These are phyloP conservation scores for Diadema setosum DNA, from an alignment of 35 echinoderm and acorn worm species.

Conservation along the genomic window DNA sequence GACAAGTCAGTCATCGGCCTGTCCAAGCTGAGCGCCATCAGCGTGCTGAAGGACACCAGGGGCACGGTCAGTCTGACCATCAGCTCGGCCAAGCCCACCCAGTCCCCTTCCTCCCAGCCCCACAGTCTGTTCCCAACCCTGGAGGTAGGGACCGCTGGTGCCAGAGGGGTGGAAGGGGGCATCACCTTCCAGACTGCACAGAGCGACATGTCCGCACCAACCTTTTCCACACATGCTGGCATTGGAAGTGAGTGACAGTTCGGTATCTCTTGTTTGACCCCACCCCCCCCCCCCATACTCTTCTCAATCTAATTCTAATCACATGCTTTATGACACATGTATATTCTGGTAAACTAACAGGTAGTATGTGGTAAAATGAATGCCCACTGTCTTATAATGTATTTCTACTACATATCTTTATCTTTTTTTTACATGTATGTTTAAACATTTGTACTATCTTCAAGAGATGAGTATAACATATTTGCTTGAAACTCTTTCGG, in stretches of 20 bases:
- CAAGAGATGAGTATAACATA: too few species aligned
- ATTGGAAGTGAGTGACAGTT: neutral
- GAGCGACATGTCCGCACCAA: neutral
- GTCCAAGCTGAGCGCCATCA: constrained; percentile 78
- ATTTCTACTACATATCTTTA: too few species aligned
- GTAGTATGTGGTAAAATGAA: too few species aligned
- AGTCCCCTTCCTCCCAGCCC: neutral
- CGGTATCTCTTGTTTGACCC: neutral
- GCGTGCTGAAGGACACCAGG: constrained; percentile 80
- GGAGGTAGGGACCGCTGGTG: neutral
- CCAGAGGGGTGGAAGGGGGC: neutral
- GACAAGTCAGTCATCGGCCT: constrained; percentile 66
- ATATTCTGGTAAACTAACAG: too few species aligned
- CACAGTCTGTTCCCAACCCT: neutral
- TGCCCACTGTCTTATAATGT: too few species aligned
- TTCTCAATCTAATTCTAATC: too few species aligned
- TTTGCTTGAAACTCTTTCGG: too few species aligned
- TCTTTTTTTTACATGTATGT: too few species aligned
- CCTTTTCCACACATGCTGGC: neutral
- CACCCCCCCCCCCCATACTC: neutral
- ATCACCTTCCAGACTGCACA: neutral
- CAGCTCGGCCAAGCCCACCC: constrained; percentile 37
- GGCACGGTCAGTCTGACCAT: constrained; percentile 71
- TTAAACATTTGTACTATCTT: too few species aligned
- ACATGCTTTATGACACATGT: too few species aligned